Base-by-base conservation (phyloP, 1,140 invertebrate genomes). In the Notospermus geniculatus region DNA sequence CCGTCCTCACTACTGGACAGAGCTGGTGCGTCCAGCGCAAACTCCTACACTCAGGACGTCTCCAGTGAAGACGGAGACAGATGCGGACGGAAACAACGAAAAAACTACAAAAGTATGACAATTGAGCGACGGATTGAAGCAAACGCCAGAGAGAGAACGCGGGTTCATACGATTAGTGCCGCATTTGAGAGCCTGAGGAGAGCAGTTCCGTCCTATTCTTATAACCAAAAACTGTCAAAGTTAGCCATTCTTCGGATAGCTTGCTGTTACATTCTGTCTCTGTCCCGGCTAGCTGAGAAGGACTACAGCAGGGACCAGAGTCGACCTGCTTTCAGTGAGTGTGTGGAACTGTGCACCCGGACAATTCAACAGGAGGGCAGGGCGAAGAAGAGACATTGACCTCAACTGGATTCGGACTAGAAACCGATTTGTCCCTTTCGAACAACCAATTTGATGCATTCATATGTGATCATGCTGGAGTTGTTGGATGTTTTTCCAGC, bases 61-160 rank as follows among this genome's bases (percentile, higher is more conserved):
- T 67, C 60, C 53, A 67, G 64, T 19, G 65, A 50, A 56, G 32
- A 22, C 11, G 57, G 9, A 30, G 50, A 27, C 29, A 2, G 7
- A 68, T 64, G 30, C 67, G 66, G 28, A 86, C 62, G 30, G 72
- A 91, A 64, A 68, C 66, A 25, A 65, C 90, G 92, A 69, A 87
- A 92, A 63, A 95, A 95, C 76, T 95, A 95, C 78, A 95, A 96
- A 75, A 95, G 94, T 74, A 95, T 95, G 92, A 95, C 92, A 0
- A 82, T 91, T 27, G 92, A 95, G 72, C 84, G 93, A 63, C 82
- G 93, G 30, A 93, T 95, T 70, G 93, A 97, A 79, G 93, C 93
- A 0, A 97, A 97, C 72, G 93, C 93, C 0, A 84, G 93, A 1
- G 93, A 97, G 78, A 82, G 93, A 36, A 93, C 93, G 9, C 83